Percentiles rank a stretch among this genome's conserved stretches.
Conservation (phyloP, 1,140 invertebrate genomes). For the Holcopasites calliopsidis region DNA sequence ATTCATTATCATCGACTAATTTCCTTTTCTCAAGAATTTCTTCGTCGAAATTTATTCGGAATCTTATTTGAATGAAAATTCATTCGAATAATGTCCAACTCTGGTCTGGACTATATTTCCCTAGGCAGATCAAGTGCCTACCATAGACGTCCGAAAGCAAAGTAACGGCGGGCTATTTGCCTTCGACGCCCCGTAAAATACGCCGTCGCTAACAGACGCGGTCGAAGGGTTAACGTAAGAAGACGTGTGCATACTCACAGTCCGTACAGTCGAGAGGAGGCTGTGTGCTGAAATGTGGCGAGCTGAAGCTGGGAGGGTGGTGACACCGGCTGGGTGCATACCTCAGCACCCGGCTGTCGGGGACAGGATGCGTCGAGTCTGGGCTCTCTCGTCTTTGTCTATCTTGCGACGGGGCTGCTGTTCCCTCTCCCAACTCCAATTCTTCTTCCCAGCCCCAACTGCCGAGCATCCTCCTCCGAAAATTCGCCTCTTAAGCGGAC, state of each 20-base stretch:
- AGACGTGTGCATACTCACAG: conserved; percentile 68
- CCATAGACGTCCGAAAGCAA: too few species aligned
- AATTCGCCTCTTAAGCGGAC: conserved; percentile 71
- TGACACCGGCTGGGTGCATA: conserved; percentile 78
- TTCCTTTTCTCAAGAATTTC: too few species aligned
- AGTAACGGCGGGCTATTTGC: too few species aligned
- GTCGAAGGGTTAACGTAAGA: not conserved
- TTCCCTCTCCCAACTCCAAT: conserved; percentile 76
- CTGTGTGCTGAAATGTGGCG: conserved; percentile 73
- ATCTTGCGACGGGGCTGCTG: conserved; percentile 62
- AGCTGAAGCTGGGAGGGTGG: conserved; percentile 72
- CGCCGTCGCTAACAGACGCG: too few species aligned
- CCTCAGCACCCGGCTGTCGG: conserved; percentile 78
- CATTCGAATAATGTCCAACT: too few species aligned
- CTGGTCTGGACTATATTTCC: too few species aligned
- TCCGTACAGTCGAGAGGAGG: conserved; percentile 76
- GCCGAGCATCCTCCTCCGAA: conserved; percentile 77
- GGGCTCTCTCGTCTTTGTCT: conserved; percentile 72
- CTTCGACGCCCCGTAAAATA: too few species aligned
- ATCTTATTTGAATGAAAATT: too few species aligned
- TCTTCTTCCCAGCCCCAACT: conserved; percentile 77
- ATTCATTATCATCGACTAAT: too few species aligned
- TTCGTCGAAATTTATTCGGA: too few species aligned
- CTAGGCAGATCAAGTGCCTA: too few species aligned
- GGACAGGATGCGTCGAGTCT: conserved; percentile 76